Base-by-base conservation (phyloP, 2,797 vertebrate species). In the Salmo trutta region DNA sequence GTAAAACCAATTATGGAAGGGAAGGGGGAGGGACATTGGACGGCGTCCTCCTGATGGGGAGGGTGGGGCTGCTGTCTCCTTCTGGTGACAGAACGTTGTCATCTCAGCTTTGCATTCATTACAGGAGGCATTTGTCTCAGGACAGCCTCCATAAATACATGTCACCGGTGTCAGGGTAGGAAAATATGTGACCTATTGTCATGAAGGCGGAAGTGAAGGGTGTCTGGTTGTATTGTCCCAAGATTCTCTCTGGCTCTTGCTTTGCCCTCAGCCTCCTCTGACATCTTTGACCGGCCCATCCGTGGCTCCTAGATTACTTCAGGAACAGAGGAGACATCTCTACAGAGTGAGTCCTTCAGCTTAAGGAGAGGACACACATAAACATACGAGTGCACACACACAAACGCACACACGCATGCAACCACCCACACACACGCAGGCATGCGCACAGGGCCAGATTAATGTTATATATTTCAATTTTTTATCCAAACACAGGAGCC, bases 1-100 rank as follows among this genome's bases (percentile, higher is more conserved):
- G 81, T 95, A 92, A 95, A 94, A 93, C 95, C 95, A 97, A 97
- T 97, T 97, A 97, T 94, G 93, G 84, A 86, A 93, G 78, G 81
- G 56, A 54, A 94, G 59, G 29, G 81, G 83, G 79, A 82, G 84
- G 81, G 84, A 84, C 75, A 75, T 75, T 71, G 69, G 76, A 77
- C 79, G 87, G 89, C 90, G 87, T 90, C 88, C 90, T 87, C 88
- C 81, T 80, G 85, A 88, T 82, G 67, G 71, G 79, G 80, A 71
- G 88, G 90, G 91, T 79, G 84, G 89, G 81, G 83, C 82, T 19
- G 79, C 85, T 79, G 85, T 90, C 88, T 86, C 71, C 56, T 88
- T 86, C 94, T 93, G 88, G 93, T 95, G 95, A 96, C 94, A 95
- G 94, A 96, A 94, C 85, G 95, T 94, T 95, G 91, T 64, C 67